phyloP scores from a whole-genome alignment of 2,888 invertebrate species.

The Ichneumon xanthorius region DNA sequence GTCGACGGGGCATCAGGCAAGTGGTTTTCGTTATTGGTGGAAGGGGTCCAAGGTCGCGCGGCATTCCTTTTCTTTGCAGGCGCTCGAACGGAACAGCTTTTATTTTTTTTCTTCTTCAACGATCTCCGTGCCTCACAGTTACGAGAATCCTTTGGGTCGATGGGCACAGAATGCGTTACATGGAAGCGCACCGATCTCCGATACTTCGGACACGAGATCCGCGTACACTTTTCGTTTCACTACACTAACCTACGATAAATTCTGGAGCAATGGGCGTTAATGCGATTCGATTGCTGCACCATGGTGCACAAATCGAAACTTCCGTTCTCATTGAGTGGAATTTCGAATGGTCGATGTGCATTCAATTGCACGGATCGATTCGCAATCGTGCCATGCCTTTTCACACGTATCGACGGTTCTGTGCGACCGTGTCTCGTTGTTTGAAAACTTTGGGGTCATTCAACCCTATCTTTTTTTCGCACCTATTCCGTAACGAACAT shows the following conservation, averaged over 20 bases:
- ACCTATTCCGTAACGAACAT: background rate
- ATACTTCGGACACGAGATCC: background rate
- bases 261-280: conserved; percentile 17
- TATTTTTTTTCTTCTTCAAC: conserved; percentile 19
- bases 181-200: background rate
- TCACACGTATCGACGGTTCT: background rate
- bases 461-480: background rate
- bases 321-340: conserved; percentile 18
- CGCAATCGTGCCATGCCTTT: background rate
- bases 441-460: background rate
- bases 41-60: conserved; percentile 69
- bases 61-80: conserved; percentile 66
- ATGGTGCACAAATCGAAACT: background rate
- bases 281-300: conserved; percentile 4
- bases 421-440: background rate
- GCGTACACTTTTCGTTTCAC: conserved; percentile 14
- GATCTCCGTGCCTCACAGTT: background rate
- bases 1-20: conserved; percentile 56
- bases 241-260: conserved; percentile 44
- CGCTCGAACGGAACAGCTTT: conserved; percentile 58
- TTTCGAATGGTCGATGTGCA: conserved; percentile 27
- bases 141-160: conserved; percentile 5
- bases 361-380: conserved; percentile 8
- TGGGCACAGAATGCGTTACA: conserved; percentile 10
- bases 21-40: conserved; percentile 62